These are phyloP conservation scores for Aphelocoma californica DNA, from an alignment of 2,797 vertebrate genomes.

Conservation along the genomic window DNA sequence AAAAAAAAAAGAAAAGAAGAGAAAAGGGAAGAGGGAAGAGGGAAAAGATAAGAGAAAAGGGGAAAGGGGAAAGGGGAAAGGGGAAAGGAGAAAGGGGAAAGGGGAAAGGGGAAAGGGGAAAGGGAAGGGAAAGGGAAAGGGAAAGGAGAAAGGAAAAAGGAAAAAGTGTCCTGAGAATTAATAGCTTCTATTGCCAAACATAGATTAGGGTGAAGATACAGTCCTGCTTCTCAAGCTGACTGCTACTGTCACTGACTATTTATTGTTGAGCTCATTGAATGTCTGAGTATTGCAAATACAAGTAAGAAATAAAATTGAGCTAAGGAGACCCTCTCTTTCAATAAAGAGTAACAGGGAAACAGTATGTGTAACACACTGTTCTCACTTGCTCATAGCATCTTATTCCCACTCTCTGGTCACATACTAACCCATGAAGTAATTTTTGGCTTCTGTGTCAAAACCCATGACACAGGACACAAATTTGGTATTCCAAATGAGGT, in stretches of 20 bases:
- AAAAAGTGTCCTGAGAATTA: slow-evolving; percentile 3
- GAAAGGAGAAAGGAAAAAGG: background rate
- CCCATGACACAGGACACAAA: background rate
- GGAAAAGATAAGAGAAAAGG: too few relatives aligned
- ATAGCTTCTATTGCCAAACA: slow-evolving; percentile 31
- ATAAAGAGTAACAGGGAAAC: background rate
- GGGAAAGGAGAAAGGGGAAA: too few relatives aligned
- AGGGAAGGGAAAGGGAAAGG: too few relatives aligned
- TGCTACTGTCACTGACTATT: background rate
- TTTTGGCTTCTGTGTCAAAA: background rate
- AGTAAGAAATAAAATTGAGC: background rate
- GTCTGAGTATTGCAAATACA: background rate
- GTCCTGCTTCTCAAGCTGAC: background rate
- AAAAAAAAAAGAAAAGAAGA: background rate
- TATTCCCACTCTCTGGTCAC: background rate
- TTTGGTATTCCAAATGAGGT: background rate
- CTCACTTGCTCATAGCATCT: background rate
- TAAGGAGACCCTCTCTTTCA: background rate
- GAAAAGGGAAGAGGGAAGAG: background rate
- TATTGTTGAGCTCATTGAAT: background rate
- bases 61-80: too few relatives aligned
- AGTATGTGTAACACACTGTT: slow-evolving; percentile 12
- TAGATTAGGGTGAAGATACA: slow-evolving; percentile 1
- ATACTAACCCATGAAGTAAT: background rate
- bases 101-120: background rate